These are phyloP conservation scores for Amblyopsis rosae DNA, from an alignment of 2,113 vertebrate genomes.

Conservation along the genomic window DNA sequence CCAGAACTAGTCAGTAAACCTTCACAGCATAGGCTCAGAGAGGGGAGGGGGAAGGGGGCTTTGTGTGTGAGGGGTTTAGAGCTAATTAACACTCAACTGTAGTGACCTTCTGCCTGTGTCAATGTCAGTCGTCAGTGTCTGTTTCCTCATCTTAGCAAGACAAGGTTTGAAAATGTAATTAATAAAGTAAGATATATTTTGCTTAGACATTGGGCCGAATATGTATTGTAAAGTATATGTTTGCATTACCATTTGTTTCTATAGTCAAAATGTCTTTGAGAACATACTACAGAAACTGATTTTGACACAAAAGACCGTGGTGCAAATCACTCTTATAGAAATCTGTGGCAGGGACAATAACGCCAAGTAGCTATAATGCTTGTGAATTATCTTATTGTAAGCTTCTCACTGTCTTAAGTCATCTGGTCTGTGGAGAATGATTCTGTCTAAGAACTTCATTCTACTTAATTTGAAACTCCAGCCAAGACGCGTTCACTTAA, in stretches of 20 bases:
- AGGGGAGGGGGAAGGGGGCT: conserved; percentile 16
- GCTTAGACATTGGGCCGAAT: no score
- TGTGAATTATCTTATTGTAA: background rate
- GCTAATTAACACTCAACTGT: conserved; percentile 29
- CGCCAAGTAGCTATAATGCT: background rate
- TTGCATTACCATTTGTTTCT: no score
- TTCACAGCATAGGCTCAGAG: background rate
- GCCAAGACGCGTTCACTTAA: conserved; percentile 2
- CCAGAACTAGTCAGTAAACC: no score
- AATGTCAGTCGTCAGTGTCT: conserved; percentile 16
- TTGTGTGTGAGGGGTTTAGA: conserved; percentile 10
- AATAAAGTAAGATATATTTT: no score
- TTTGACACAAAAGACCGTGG: no score
- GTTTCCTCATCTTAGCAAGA: background rate
- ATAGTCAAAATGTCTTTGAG: no score
- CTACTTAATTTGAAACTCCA: conserved; percentile 8
- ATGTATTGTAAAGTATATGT: no score
- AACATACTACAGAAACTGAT: no score
- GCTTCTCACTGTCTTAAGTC: background rate
- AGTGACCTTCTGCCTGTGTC: conserved; percentile 40
- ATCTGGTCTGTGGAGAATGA: background rate
- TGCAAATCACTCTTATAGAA: background rate
- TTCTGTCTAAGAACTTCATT: background rate
- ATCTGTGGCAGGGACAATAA: background rate
- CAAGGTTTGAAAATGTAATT: background rate